These are phyloP conservation scores for Eremobia ochroleuca DNA, from an alignment of 2,888 invertebrate species.

Conservation along the genomic window DNA sequence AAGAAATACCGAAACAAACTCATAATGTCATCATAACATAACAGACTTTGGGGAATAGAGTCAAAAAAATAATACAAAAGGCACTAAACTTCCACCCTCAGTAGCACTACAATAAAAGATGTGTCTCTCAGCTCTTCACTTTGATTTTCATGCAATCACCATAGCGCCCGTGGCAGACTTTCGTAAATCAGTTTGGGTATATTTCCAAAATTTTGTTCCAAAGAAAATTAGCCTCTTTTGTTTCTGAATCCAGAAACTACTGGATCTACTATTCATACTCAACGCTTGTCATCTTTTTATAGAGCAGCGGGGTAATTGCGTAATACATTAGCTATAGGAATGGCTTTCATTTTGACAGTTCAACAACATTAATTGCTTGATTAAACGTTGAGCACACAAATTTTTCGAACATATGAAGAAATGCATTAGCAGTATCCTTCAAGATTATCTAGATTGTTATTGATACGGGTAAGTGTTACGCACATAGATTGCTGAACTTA, in stretches of 20 bases:
- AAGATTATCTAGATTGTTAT: no score
- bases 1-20: background rate
- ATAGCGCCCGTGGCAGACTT: background rate
- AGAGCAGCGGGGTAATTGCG: background rate
- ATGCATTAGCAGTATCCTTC: no score
- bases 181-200: background rate
- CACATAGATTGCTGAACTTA: background rate
- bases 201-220: background rate
- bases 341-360: no score
- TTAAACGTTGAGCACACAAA: no score
- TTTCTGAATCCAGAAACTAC: background rate
- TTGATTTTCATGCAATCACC: background rate
- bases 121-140: background rate
- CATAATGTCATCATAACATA: background rate
- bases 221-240: background rate
- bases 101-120: background rate
- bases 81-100: background rate
- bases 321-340: no score
- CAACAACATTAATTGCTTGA: no score
- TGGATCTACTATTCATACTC: background rate
- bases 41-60: background rate
- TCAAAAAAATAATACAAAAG: background rate
- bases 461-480: no score
- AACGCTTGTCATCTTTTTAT: background rate
- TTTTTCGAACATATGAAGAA: no score